A percentile compares a stretch with the other conserved stretches of the same genome.
Conservation (phyloP, 2,888 invertebrate species). For the Polia nebulosa region DNA sequence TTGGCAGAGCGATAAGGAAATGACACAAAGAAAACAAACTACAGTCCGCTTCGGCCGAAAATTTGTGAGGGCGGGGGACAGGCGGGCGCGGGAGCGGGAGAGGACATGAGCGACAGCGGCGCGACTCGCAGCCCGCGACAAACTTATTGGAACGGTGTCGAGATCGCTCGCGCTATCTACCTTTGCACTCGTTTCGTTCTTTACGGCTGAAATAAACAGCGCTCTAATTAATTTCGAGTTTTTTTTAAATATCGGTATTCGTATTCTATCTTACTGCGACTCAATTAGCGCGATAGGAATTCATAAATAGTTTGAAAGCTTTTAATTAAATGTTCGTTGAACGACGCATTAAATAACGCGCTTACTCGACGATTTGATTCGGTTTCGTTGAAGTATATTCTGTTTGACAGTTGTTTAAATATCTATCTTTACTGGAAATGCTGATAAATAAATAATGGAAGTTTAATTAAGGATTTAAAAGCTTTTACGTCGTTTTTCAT, state of each 20-base stretch:
- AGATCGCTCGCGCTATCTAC: conserved; percentile 83
- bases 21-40: conserved; percentile 91
- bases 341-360: conserved; percentile 64
- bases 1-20: conserved; percentile 91
- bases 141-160: conserved; percentile 89
- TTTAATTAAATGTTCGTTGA: conserved; percentile 70
- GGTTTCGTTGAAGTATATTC: conserved; percentile 30
- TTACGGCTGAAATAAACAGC: conserved; percentile 50
- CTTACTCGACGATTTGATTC: conserved; percentile 64
- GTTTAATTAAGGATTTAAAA: conserved; percentile 38
- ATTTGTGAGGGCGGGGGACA: conserved; percentile 81
- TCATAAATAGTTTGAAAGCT: conserved; percentile 71
- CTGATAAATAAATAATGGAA: conserved; percentile 29
- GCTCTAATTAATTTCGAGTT: conserved; percentile 66
- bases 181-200: conserved; percentile 72
- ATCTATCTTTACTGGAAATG: conserved; percentile 14
- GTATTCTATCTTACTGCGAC: conserved; percentile 63
- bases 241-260: conserved; percentile 63
- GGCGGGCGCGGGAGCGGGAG: conserved; percentile 67
- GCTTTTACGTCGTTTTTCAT: conserved; percentile 29
- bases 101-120: conserved; percentile 74
- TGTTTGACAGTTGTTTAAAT: conserved; percentile 31
- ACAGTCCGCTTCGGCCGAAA: conserved; percentile 86
- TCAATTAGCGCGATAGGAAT: conserved; percentile 68
- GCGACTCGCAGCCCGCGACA: conserved; percentile 72